A percentile compares a stretch with the other conserved stretches of the same genome.
Evolutionary conservation across 2,888 invertebrate species (phyloP).

Genomic region (Microchrysa polita): DNA sequence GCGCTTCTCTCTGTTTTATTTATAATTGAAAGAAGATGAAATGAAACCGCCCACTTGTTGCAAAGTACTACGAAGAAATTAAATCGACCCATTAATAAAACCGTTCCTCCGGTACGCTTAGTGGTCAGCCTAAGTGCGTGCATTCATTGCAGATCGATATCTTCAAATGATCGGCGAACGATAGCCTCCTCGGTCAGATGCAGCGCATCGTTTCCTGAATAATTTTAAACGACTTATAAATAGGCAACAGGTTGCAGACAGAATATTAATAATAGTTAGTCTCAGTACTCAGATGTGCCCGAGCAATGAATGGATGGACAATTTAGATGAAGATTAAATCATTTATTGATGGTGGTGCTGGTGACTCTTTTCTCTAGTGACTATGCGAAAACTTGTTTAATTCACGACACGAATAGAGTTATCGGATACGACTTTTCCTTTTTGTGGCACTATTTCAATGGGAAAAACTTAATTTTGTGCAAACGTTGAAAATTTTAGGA

Average conservation of each 20-base stretch:
- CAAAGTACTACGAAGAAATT: not conserved
- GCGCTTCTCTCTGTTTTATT: not conserved
- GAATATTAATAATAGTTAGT: slow-evolving; percentile 3
- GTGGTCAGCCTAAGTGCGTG: not conserved
- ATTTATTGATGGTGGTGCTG: too few species aligned
- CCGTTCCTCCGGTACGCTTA: not conserved
- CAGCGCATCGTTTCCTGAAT: not conserved
- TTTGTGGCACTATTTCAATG: too few species aligned
- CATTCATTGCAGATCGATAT: not conserved
- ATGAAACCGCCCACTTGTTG: slow-evolving; percentile 20
- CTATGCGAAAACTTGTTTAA: too few species aligned
- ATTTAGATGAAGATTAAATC: too few species aligned
- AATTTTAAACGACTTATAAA: not conserved
- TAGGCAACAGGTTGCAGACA: not conserved
- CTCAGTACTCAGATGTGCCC: too few species aligned
- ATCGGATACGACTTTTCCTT: too few species aligned
- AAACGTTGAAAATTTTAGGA: too few species aligned
- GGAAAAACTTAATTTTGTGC: too few species aligned
- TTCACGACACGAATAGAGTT: too few species aligned
- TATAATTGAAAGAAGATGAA: slow-evolving; percentile 22
- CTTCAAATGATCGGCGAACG: not conserved
- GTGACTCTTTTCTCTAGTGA: too few species aligned
- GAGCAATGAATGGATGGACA: too few species aligned
- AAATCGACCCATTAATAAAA: slow-evolving; percentile 3
- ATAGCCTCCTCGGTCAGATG: not conserved